Conservation (phyloP, 2,888 invertebrate species). For the Nasonia oneida region DNA sequence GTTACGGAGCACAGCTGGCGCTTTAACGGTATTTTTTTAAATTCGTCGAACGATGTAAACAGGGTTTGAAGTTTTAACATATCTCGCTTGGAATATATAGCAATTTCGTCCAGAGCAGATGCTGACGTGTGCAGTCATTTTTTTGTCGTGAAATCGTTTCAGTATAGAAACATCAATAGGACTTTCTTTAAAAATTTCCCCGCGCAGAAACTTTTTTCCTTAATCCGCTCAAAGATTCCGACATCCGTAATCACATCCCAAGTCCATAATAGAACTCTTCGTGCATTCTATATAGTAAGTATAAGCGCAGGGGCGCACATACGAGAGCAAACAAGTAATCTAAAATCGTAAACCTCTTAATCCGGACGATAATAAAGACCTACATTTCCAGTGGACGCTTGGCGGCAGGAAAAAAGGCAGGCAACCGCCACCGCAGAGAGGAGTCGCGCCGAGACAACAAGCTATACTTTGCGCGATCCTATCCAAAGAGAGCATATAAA, state of each 20-base stretch:
- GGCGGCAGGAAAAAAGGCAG: conserved; percentile 14
- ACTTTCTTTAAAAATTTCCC: too few species aligned
- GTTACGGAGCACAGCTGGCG: background rate
- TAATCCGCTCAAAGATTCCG: background rate
- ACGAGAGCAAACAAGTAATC: conserved; percentile 11
- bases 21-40: background rate
- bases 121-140: too few species aligned
- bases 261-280: background rate
- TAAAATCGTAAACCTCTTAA: conserved; percentile 43
- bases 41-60: background rate
- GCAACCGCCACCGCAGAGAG: background rate
- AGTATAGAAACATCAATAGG: too few species aligned
- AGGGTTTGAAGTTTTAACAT: background rate
- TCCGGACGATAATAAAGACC: conserved; percentile 54
- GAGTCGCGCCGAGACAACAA: background rate
- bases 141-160: too few species aligned
- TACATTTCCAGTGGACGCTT: background rate
- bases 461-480: conserved; percentile 44
- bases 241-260: background rate
- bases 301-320: background rate
- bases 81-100: too few species aligned
- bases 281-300: background rate
- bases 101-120: too few species aligned
- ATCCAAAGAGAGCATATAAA: conserved; percentile 56
- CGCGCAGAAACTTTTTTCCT: background rate